Evolutionary conservation across 1,140 invertebrate genomes (phyloP), one percentile per base, ranked within the genome.

Genomic region (Condylostylus longicornis): DNA sequence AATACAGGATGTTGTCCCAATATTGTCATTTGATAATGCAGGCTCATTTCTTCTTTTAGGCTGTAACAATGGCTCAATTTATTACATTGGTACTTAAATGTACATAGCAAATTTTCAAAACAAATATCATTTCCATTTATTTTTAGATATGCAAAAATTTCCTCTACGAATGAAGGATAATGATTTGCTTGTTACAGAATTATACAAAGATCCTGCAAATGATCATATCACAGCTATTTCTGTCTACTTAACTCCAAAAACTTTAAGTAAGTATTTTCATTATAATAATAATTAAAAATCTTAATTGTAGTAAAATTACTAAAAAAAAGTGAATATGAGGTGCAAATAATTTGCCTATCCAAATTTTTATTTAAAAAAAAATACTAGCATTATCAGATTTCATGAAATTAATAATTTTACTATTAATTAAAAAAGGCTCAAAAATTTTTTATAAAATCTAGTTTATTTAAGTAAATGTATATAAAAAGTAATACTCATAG

Each of bases 131-230:
- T 33, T 33, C 29, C 13, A 40, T 28, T 28, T 58, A 45, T 49
- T 68, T 65, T 8, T 61, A 86, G 93, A 98, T 65, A 98, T 98
- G 94, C 91, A 98, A 62, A 98, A 98, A 59, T 98, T 98, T 66
- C 94, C 94, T 3, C 61, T 98, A 7, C 68, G 93, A 38, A 97
- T 98, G 91, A 98, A 98, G 62, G 94, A 98, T 55, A 98, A 97
- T 63, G 94, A 98, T 70, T 67, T 98, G 4, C 63, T 98, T 14
- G 90, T 98, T 1, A 98, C 93, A 14, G 90, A 98, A 64, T 63
- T 98, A 3, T 98, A 97, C 56, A 77, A 79, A 58, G 94, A 98
- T 67, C 86, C 88, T 12, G 82, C 83, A 45, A 78, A 81, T 54
- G 93, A 98, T 65, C 82, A 86, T 17, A 95, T 98, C 22, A 97